Base-by-base conservation (phyloP, 2,797 vertebrate species). In the Columba guinea region DNA sequence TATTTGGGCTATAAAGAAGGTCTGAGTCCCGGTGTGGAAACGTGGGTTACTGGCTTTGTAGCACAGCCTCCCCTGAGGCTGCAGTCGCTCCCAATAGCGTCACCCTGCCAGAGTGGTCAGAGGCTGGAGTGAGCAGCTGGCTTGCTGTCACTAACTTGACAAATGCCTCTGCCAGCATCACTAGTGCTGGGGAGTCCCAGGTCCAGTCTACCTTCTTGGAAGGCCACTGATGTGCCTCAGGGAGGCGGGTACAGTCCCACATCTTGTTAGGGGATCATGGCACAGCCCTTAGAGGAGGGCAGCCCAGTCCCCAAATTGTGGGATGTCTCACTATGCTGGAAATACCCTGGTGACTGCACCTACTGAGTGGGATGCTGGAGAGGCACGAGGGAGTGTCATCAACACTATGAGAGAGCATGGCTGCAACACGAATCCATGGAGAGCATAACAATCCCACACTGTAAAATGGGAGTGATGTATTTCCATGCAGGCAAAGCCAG, bases 221-320 rank as follows among this genome's bases (percentile, higher is more conserved):
- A 26, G 28, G 30, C 52, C 35, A 21, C 3, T 9, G 2, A 24
- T 77, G 27, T 67, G 32, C 13, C 70, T 70, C 49, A 34, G 39
- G 15, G 27, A 82, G n/a, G 21, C 1, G 6, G 52, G 11, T 2
- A 1, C 27, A 49, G 21, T 16, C 30, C 7, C 26, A 53, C 1
- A 6, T 3, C 70, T 55, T 64, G 44, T 41, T 14, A 28, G 34
- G 59, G 64, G 34, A 44, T 32, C 3, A 5, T 34, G 39, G 34
- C 30, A 37, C 46, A 76, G 52, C 30, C 64, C 32, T 76, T 30
- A 46, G 70, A 93, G 44, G 37, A 75, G 46, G 28, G 34, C 15
- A 85, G 58, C 58, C 64, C 53, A 41, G 58, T 70, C 59, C 51
- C 59, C 27, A 37, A 21, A 59, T 21, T 0, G 2, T 77, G 58